Base-by-base conservation (phyloP, 2,113 vertebrate genomes). In the Psophia crepitans region DNA sequence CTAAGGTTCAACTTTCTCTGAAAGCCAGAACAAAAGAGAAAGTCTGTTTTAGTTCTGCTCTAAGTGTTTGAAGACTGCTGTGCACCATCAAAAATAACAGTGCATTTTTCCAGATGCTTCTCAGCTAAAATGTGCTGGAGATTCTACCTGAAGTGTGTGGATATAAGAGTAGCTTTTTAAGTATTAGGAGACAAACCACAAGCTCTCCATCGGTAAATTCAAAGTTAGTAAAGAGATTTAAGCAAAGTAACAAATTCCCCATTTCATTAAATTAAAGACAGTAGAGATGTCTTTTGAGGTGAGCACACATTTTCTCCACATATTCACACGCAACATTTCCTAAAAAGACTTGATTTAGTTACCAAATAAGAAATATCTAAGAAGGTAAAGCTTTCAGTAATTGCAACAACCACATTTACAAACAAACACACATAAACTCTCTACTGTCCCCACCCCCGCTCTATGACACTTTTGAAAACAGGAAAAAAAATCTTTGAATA, bases 361-460 rank as follows among this genome's bases (percentile, higher is more conserved):
- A 96, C 14, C 18, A 76, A 64, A 16, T 44, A 48, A 86, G n/a
- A 79, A 89, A 63, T 35, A 87, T 8, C n/a, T 73, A 28, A 41
- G 10, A 74, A 60, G 8, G 64, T 61, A 63, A 76, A 44, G 8
- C 5, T 44, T 84, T 53, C 16, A 65, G 44, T 63, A 77, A 82
- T 5, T 35, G 33, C 35, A 82, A 65, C 30, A 77, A 61, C 1
- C 39, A 69, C 8, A 24, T 69, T 64, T 75, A 66, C 14, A 76
- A 63, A 43, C 23, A 76, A 4, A 44, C 13, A 32, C 7, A 35
- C 15, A 28, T 9, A 37, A 33, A 35, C 18, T 46, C 27, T 33
- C 5, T 23, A n/a, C n/a, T 32, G 11, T 13, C 4, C 21, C 13
- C 14, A 11, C 4, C 2, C 8, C 19, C 6, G n/a, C n/a, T n/a